Evolutionary conservation across 2,113 vertebrate species (phyloP).

Genomic region (Nestor notabilis): DNA sequence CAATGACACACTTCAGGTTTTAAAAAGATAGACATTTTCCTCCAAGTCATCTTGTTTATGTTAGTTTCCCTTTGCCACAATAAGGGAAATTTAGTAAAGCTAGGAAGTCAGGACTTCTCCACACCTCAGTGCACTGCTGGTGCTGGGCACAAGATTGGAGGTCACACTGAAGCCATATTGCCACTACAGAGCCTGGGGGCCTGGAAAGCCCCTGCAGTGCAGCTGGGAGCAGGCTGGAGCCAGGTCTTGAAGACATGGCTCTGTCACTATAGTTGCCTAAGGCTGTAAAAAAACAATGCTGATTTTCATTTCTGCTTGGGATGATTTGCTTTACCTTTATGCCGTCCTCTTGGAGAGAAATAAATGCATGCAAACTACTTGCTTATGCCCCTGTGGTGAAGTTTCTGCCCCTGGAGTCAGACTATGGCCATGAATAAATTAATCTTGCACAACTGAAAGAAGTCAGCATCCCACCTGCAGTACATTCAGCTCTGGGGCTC

Average conservation of each 20-base stretch:
- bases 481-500: not conserved
- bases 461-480: not conserved
- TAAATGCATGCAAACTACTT: not conserved
- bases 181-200: not conserved
- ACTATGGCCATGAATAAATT: not conserved
- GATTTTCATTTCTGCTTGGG: not conserved
- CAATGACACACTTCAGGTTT: not conserved
- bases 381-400: not conserved
- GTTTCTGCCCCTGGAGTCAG: not conserved
- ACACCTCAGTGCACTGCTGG: not conserved
- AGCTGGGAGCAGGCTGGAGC: not conserved
- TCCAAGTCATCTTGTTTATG: not conserved
- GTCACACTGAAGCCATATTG: rapidly evolving
- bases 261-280: not conserved
- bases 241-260: not conserved
- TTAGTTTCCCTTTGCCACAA: not conserved
- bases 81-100: not conserved
- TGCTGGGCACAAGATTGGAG: not conserved
- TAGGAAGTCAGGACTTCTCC: not conserved
- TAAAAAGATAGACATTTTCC: not conserved
- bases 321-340: not conserved
- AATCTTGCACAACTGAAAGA: not conserved
- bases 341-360: not conserved
- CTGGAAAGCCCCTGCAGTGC: not conserved
- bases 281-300: not conserved